Evolutionary conservation across 2,797 vertebrate genomes (phyloP).

Genomic region (Odontamblyopus rebecca): DNA sequence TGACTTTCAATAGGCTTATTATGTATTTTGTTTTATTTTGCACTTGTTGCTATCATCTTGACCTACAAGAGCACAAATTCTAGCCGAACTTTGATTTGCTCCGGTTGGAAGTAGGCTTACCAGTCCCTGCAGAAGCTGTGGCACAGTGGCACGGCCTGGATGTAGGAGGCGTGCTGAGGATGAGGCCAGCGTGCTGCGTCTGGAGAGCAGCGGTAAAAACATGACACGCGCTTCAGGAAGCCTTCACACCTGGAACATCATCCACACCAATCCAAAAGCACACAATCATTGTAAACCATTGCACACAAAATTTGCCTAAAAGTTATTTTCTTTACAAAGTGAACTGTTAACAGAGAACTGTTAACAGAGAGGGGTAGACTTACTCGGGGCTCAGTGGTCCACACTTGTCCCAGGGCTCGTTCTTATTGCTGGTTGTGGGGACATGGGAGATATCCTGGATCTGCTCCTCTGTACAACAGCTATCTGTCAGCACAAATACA

Average conservation of each 20-base stretch:
- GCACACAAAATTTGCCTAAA: no score
- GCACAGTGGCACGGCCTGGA: slow-evolving; percentile 83
- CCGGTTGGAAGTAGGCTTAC: slow-evolving; percentile 62
- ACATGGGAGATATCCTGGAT: slow-evolving; percentile 65
- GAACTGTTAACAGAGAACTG: no score
- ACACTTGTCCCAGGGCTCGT: slow-evolving; percentile 77
- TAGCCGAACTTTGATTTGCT: slow-evolving; percentile 23
- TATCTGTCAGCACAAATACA: slow-evolving; percentile 57
- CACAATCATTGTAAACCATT: neutral
- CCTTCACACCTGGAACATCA: slow-evolving; percentile 75
- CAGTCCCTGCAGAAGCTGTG: slow-evolving; percentile 84
- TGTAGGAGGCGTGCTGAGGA: slow-evolving; percentile 63
- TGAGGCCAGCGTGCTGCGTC: slow-evolving; percentile 78
- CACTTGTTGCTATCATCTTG: neutral
- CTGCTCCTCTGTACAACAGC: slow-evolving; percentile 71
- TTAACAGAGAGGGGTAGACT: slow-evolving; percentile 26
- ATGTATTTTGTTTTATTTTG: neutral
- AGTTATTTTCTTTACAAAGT: no score
- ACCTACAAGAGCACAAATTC: neutral
- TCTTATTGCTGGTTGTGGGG: slow-evolving; percentile 54
- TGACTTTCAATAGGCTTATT: neutral
- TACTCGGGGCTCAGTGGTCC: slow-evolving; percentile 71
- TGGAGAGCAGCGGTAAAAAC: slow-evolving; percentile 83
- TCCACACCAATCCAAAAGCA: neutral
- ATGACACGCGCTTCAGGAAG: slow-evolving; percentile 78